phyloP scores from a whole-genome alignment of 1,140 invertebrate genomes.

The Cepaea nemoralis region DNA sequence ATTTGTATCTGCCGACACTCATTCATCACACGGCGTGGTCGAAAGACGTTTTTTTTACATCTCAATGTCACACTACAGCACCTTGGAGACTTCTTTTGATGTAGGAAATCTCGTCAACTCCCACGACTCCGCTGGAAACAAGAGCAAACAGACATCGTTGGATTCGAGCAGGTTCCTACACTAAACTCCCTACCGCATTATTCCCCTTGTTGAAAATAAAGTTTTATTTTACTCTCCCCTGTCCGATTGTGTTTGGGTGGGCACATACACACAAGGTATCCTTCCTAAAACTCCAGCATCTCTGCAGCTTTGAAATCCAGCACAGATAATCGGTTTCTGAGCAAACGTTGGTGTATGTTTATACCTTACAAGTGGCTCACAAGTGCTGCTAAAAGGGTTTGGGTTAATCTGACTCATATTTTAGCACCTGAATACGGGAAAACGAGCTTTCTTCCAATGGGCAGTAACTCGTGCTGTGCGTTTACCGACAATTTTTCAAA shows the following conservation, averaged over 20 bases:
- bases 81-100: slow-evolving; percentile 25
- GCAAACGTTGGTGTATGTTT: slow-evolving; percentile 4
- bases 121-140: slow-evolving; percentile 15
- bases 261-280: not conserved
- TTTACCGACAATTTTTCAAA: not conserved
- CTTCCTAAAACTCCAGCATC: not conserved
- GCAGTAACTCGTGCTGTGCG: not conserved
- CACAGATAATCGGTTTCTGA: not conserved
- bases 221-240: not conserved
- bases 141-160: slow-evolving; percentile 20
- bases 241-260: not conserved
- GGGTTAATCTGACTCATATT: slow-evolving; percentile 5
- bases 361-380: not conserved
- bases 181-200: not conserved
- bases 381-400: slow-evolving; percentile 1
- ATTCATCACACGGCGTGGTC: too few species aligned
- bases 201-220: not conserved
- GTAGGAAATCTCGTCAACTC: not conserved
- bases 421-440: slow-evolving; percentile 4
- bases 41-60: too few species aligned
- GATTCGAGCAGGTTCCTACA: not conserved
- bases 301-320: not conserved
- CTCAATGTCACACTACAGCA: not conserved
- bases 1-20: too few species aligned
- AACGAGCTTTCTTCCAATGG: not conserved